Evolutionary conservation across 2,113 vertebrate species (phyloP), one percentile per base, ranked within the genome.

Genomic region (Suricata suricatta): DNA sequence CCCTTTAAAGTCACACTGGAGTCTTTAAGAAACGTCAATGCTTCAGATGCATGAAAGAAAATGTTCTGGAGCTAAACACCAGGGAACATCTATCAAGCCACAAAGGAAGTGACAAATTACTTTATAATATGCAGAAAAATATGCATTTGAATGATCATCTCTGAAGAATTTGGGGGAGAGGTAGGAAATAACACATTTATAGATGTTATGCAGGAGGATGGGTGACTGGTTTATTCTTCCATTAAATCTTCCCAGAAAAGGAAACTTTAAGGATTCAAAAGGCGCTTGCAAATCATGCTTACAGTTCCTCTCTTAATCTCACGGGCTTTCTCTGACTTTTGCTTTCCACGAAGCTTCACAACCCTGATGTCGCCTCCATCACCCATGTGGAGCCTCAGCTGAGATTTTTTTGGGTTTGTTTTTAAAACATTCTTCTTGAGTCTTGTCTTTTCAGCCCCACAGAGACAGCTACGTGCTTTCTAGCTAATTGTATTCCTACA

Each of bases 181-280:
- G 52, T 17, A 41, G 63, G 15, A 8, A 38, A 88, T 76, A 90
- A 54, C 66, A 85, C 69, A 90, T 74, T 96, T 96, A 69, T 50
- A 15, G 96, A 74, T 81, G 69, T 74, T 60, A 90, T 5, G 23
- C 81, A 80, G 68, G 93, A 95, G 76, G 96, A 29, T 3, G 15
- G 77, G 81, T 97, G 95, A 97, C 82, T 93, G n/a, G 50, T 88
- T 97, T 90, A 88, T 82, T 98, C 79, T 96, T 96, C 96, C 64
- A 54, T 90, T 95, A 98, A 98, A 97, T 98, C 83, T 97, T 97
- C 86, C 10, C 0, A 3, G 95, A 94, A 96, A 96, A 97, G 81
- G 85, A 89, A 83, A 92, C 60, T 96, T 98, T 6, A 80, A 96
- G 72, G 91, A 80, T n/a, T 91, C 52, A 72, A 92, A 93, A 91